Evolutionary conservation across 1,140 invertebrate genomes (phyloP).

Genomic region (Bombyx mandarina): DNA sequence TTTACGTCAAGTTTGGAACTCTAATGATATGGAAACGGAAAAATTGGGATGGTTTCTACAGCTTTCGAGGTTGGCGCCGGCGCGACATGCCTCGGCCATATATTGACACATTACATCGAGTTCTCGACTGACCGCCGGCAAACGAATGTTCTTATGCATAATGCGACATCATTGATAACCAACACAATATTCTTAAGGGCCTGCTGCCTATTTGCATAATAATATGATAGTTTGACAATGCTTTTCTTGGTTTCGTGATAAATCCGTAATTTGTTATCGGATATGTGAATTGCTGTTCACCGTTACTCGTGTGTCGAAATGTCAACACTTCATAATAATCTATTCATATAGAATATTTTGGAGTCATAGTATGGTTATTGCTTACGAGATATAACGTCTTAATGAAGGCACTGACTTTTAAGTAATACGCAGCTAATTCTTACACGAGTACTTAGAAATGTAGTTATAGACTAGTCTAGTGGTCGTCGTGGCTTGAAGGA

Average conservation of each 20-base stretch:
- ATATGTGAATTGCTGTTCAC: no score
- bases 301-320: no score
- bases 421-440: no score
- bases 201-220: constrained; percentile 18
- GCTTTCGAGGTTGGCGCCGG: constrained; percentile 26
- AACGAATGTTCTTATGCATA: constrained; percentile 10
- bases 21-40: constrained; percentile 31
- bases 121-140: constrained; percentile 20
- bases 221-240: constrained; percentile 1
- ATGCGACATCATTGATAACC: constrained; percentile 14
- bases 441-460: no score
- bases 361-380: no score
- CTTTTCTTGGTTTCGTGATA: not conserved
- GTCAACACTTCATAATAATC: no score
- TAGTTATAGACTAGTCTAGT: no score
- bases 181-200: constrained; percentile 12
- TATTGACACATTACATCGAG: constrained; percentile 6
- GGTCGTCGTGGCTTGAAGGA: no score
- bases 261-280: no score
- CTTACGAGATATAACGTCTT: no score
- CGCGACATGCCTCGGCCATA: constrained; percentile 7
- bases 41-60: constrained; percentile 24
- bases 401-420: no score
- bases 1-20: constrained; percentile 23
- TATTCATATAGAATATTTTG: no score